Conservation (phyloP, 2,888 invertebrate species). For the Heliconius aoede region DNA sequence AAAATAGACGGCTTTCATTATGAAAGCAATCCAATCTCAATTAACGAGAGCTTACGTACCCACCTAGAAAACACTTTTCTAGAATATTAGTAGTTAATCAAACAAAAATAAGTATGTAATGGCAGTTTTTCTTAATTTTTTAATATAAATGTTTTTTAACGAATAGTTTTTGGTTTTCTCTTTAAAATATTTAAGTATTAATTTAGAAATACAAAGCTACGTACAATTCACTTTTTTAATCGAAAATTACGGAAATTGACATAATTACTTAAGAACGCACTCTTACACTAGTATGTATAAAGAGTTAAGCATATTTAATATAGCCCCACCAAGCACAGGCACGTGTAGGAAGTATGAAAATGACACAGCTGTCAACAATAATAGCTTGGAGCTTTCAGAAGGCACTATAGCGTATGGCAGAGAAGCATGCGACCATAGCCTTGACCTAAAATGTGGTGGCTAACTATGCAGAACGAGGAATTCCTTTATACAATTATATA, state of each 20-base stretch:
- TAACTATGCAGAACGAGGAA: conserved; percentile 4
- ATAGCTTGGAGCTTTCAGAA: not conserved
- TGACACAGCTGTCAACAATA: not conserved
- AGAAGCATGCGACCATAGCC: conserved; percentile 3
- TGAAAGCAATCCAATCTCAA: not conserved
- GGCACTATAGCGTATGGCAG: conserved; percentile 1
- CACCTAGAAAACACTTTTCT: too few species aligned
- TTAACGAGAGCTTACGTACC: conserved; percentile 3
- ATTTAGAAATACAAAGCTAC: too few species aligned
- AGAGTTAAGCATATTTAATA: not conserved
- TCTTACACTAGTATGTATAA: not conserved
- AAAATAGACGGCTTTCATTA: conserved; percentile 1
- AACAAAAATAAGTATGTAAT: too few species aligned
- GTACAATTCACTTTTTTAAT: too few species aligned
- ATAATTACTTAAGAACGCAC: too few species aligned
- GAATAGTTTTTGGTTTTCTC: too few species aligned
- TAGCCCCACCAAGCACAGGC: not conserved
- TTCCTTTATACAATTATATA: conserved; percentile 6
- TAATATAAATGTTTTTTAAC: too few species aligned
- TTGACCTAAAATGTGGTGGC: not conserved
- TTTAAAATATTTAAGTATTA: too few species aligned
- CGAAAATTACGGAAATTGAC: too few species aligned
- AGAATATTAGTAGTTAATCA: too few species aligned
- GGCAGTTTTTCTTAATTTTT: too few species aligned
- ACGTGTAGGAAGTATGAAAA: not conserved